Base-by-base conservation (phyloP, 2,888 invertebrate genomes). In the Hyposoter didymator region DNA sequence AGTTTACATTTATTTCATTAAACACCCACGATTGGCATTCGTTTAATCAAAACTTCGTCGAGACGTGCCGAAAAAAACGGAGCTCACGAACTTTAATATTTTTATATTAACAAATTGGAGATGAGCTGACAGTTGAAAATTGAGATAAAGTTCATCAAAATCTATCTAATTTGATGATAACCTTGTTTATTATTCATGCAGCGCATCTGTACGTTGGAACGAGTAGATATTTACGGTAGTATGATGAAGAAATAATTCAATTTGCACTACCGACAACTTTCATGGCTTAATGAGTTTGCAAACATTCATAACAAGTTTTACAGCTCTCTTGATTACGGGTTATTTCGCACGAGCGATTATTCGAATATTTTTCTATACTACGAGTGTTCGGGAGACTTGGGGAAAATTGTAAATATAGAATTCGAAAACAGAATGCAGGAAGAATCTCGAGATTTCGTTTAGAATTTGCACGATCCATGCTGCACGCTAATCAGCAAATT, bases 261-360 rank as follows among this genome's bases (percentile, higher is more conserved):
- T 59, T 59, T 59, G 1, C 28, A 28, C 14, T 14, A 28, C 59
- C 28, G 59, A 28, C 28, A 28, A 59, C 14, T 59, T 59, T 28
- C 59, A 22, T 12, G 6, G 59, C 59, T 59, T 59, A 28, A 59
- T 28, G 28, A 59, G 59, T 59, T 59, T 28, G 59, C 28, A 59
- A 59, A 59, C 28, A 59, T 59, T 14, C 28, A 59, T 59, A 59
- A 59, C 59, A 59, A 59, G 59, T 59, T 59, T 59, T 59, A 59
- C 28, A 28, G 59, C 59, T 28, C 59, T 59, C 59, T 59, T 28
- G 28, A 59, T 59, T 59, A 59, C 12, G 28, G 55, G 12, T 59
- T 59, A 59, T 7, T 14, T 28, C 59, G 59, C 28, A 59, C 59
- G 14, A 59, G 14, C 1, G 28, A 28, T 59, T 59, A 59, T 59